These are phyloP conservation scores for Hemaris fuciformis DNA, from an alignment of 2,888 invertebrate species.

Conservation along the genomic window DNA sequence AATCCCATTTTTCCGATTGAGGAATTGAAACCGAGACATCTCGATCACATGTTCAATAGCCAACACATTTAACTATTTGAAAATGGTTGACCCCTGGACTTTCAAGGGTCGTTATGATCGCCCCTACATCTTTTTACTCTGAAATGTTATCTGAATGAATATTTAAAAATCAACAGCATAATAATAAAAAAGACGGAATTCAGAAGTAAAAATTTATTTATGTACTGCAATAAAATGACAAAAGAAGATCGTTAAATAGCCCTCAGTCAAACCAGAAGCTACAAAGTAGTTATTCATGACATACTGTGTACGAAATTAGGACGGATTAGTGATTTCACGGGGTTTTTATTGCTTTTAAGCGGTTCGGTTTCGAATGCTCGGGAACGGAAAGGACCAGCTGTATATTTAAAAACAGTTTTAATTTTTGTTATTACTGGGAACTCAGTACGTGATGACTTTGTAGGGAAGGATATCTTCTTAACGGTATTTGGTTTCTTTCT, in stretches of 20 bases:
- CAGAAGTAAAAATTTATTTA: neutral
- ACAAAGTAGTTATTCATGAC: slow-evolving; percentile 58
- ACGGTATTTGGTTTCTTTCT: too few relatives aligned
- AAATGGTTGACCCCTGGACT: too few relatives aligned
- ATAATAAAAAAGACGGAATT: neutral
- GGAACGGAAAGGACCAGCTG: neutral
- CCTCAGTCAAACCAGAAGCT: slow-evolving; percentile 39
- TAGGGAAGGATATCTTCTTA: too few relatives aligned
- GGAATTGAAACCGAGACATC: too few relatives aligned
- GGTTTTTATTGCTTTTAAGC: slow-evolving; percentile 38
- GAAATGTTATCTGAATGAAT: too few relatives aligned
- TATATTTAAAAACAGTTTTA: neutral
- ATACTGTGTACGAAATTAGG: slow-evolving; percentile 65
- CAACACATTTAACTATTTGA: too few relatives aligned
- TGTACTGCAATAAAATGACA: slow-evolving; percentile 10
- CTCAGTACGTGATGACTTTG: too few relatives aligned
- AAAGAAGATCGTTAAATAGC: slow-evolving; percentile 38
- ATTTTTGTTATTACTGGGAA: too few relatives aligned
- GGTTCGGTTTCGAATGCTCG: slow-evolving; percentile 25
- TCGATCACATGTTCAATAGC: too few relatives aligned
- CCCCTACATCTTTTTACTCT: too few relatives aligned
- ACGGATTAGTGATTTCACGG: slow-evolving; percentile 69
- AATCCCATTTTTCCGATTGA: too few relatives aligned
- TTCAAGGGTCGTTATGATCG: too few relatives aligned
- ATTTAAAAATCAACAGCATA: neutral